Percentiles rank a stretch among this genome's conserved stretches.
phyloP scores from a whole-genome alignment of 2,888 invertebrate species.

The Ennomos fuscantarius region DNA sequence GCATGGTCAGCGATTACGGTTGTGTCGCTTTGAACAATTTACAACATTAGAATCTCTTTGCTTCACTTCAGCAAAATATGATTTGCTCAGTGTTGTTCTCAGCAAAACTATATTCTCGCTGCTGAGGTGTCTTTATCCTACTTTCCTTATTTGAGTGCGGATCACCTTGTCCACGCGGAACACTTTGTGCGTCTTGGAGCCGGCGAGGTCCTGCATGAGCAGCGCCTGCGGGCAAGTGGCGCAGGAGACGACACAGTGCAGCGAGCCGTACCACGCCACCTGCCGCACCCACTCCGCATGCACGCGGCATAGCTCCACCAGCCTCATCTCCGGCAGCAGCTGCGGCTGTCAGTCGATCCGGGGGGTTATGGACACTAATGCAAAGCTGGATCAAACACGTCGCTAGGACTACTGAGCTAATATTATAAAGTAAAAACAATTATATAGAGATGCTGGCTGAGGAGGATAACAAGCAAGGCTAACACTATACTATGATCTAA shows the following conservation, averaged over 20 bases:
- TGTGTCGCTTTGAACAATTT: no score
- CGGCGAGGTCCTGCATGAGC: slow-evolving; percentile 86
- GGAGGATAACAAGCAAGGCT: neutral
- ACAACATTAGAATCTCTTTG: no score
- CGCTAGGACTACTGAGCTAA: no score
- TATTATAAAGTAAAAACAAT: no score
- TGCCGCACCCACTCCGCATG: slow-evolving; percentile 90
- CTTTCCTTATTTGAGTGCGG: no score
- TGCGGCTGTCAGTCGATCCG: slow-evolving; percentile 61
- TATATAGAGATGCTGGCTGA: no score
- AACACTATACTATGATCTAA: neutral
- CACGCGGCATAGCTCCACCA: slow-evolving; percentile 83
- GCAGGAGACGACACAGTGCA: slow-evolving; percentile 89
- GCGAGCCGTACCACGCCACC: slow-evolving; percentile 87
- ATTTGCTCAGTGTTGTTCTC: neutral
- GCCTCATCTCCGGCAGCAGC: slow-evolving; percentile 74
- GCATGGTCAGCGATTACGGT: no score
- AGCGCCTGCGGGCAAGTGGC: slow-evolving; percentile 86
- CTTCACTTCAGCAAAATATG: neutral
- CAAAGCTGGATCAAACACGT: no score
- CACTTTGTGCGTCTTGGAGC: slow-evolving; percentile 82
- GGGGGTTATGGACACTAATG: no score
- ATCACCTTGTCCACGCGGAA: slow-evolving; percentile 83
- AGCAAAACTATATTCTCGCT: no score
- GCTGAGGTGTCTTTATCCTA: no score